Conservation (phyloP, 2,888 invertebrate genomes). For the Ferrisia virgata region DNA sequence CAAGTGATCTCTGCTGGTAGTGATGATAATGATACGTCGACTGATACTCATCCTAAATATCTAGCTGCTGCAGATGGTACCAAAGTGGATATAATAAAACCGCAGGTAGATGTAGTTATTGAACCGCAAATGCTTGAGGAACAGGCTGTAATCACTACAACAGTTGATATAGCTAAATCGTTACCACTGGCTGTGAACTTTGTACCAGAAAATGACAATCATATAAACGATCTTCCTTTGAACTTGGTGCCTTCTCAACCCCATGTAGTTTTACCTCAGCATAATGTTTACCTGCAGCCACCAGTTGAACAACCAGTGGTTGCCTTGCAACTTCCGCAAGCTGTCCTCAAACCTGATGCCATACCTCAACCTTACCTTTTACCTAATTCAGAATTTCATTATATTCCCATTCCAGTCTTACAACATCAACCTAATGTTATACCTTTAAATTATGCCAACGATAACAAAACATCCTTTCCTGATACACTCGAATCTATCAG, state of each 20-base stretch:
- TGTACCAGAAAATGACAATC: constrained; percentile 26
- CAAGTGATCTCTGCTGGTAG: background rate
- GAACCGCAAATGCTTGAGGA: constrained; percentile 41
- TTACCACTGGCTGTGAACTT: constrained; percentile 33
- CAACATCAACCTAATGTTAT: constrained; percentile 39
- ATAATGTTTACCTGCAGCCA: background rate
- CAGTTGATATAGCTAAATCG: constrained; percentile 36
- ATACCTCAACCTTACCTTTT: background rate
- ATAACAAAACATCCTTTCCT: background rate
- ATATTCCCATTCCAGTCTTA: constrained; percentile 26
- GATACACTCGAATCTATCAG: background rate
- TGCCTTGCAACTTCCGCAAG: background rate
- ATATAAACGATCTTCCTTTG: background rate
- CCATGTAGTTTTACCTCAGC: background rate
- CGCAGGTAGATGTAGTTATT: constrained; percentile 2
- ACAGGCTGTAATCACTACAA: constrained; percentile 41
- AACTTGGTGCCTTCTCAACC: background rate
- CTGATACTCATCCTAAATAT: background rate
- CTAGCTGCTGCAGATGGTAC: background rate
- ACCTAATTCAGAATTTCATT: background rate
- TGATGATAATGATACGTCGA: background rate
- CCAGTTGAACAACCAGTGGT: background rate
- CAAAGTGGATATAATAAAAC: background rate
- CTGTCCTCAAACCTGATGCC: background rate
- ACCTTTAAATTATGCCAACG: constrained; percentile 24